phyloP scores from a whole-genome alignment of 2,888 invertebrate species.

The Helobdella robusta region DNA sequence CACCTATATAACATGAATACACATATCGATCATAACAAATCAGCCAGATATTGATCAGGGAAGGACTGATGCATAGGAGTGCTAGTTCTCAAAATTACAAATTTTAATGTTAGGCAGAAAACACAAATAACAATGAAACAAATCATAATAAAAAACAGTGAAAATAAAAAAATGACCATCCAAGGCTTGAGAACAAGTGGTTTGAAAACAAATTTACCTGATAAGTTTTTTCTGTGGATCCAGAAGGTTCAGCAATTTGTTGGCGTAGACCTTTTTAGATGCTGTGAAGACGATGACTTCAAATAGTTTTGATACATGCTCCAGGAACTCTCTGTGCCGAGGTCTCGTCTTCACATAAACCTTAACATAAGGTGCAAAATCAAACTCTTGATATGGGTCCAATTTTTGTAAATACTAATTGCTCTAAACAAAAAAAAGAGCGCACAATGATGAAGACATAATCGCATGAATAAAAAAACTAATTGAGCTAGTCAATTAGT shows the following conservation, averaged over 20 bases:
- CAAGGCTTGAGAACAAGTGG: no score
- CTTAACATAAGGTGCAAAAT: no score
- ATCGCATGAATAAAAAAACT: no score
- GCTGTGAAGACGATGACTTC: constrained; percentile 92
- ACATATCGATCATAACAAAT: no score
- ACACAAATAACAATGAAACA: not conserved
- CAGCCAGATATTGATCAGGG: no score
- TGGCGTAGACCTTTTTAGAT: constrained; percentile 86
- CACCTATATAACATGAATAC: no score
- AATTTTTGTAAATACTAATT: no score
- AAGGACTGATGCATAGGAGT: no score
- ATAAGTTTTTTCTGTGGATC: constrained; percentile 81
- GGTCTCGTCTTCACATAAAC: constrained; percentile 77
- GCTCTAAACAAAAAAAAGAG: no score
- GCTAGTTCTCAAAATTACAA: not conserved
- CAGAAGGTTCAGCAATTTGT: constrained; percentile 77
- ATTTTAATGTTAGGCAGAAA: not conserved
- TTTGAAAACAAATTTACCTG: constrained; percentile 58
- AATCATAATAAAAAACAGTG: not conserved
- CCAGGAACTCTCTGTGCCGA: constrained; percentile 80
- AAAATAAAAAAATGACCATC: not conserved
- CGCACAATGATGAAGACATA: no score
- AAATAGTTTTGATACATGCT: constrained; percentile 72
- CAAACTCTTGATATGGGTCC: no score
- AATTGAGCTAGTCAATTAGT: no score